Base-by-base conservation (phyloP, 2,113 vertebrate genomes). In the Toxostoma redivivum region DNA sequence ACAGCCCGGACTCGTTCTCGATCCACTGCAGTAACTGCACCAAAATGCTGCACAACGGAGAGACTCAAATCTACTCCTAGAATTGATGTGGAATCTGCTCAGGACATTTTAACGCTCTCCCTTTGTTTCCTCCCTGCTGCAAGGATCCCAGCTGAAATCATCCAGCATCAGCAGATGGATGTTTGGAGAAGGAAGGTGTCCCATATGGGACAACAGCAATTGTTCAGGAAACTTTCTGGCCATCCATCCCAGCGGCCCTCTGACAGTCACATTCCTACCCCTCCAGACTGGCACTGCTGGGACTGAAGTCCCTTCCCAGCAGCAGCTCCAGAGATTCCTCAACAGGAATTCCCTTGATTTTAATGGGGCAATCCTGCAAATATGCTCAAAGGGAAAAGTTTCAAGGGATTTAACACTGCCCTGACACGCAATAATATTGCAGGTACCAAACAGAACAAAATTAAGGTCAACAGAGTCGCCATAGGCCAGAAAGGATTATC, bases 1-100 rank as follows among this genome's bases (percentile, higher is more conserved):
- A 53, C 47, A 38, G 81, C 81, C 45, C 0, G 1, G 66, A 37
- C 31, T 37, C 1, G 16, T 6, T 1, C 48, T 28, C 19, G 2
- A 24, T 3, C 50, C 69, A 7, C 42, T n/a, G 81, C 42, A 12
- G 42, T 1, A 30, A 25, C 27, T 86, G 71, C 71, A 27, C 10
- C 42, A 20, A 13, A 48, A 15, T 7, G 42, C 71, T 66, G 35
- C 31, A 31, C n/a, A 5, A 8, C 0, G 2, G 24, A 58, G 20
- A 35, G 20, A 48, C 10, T 10, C 61, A 33, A 25, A 66, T 2
- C 13, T 10, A 1, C 44, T 30, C 22, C 8, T 18, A 22, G 17
- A 22, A 22, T 1, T 25, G 15, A 3, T 31, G 14, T 35, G 37
- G 31, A 50, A 50, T 9, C 4, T 42, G 25, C 35, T 66, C 71